Evolutionary conservation across 1,140 invertebrate species (phyloP).

Genomic region (Brachionus plicatilis): DNA sequence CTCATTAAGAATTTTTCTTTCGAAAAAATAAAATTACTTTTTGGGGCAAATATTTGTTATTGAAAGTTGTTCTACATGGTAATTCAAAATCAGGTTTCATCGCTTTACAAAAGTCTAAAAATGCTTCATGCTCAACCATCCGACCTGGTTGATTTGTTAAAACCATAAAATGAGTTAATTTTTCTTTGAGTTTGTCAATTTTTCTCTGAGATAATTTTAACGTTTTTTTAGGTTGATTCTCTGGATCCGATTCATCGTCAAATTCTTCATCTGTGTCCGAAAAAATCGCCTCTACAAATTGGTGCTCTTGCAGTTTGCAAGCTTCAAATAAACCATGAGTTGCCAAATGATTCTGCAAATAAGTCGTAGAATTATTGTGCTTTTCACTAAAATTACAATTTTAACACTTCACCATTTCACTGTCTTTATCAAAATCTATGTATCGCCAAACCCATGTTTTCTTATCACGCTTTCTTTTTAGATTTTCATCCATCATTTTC

Average conservation of each 20-base stretch:
- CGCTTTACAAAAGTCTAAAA: neutral
- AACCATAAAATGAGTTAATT: neutral
- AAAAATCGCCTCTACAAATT: neutral
- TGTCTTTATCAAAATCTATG: neutral
- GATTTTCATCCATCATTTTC: neutral
- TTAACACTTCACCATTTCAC: neutral
- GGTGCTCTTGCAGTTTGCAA: neutral
- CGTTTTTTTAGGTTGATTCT: neutral
- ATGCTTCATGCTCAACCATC: neutral
- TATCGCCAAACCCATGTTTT: neutral
- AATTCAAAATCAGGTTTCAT: neutral
- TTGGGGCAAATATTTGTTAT: neutral
- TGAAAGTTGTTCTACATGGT: neutral
- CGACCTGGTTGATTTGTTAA: neutral
- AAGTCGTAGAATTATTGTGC: slow-evolving; percentile 17
- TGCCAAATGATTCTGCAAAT: slow-evolving; percentile 2
- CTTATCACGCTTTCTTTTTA: neutral
- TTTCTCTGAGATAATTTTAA: too few relatives aligned
- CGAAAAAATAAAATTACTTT: neutral
- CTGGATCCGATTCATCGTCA: neutral
- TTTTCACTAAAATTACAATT: slow-evolving; percentile 15
- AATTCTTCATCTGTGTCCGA: neutral
- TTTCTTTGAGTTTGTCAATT: neutral
- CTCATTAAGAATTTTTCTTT: neutral
- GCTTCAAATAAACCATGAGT: neutral